Evolutionary conservation across 2,113 vertebrate genomes (phyloP).

Genomic region (Myotis davidii): DNA sequence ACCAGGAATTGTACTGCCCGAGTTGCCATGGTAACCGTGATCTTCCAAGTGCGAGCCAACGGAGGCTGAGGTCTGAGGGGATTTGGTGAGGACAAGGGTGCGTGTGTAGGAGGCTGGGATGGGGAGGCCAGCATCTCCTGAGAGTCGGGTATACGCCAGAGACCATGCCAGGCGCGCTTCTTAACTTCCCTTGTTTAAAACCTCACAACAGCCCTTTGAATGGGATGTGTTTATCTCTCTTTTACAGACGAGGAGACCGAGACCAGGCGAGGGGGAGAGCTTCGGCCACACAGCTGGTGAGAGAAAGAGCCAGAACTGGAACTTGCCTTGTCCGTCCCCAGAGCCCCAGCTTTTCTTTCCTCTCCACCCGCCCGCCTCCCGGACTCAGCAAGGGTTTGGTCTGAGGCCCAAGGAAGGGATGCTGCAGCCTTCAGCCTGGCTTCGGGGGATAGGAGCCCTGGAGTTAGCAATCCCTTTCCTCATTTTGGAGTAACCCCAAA

Average conservation of each 20-base stretch:
- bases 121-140: fast-evolving
- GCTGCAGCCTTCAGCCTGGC: neutral
- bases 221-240: neutral
- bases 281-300: neutral
- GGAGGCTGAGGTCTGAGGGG: conserved; percentile 11
- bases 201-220: fast-evolving
- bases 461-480: neutral
- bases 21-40: conserved; percentile 67
- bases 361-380: fast-evolving
- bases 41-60: neutral
- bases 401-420: too few relatives aligned
- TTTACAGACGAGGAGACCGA: conserved; percentile 26
- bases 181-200: neutral
- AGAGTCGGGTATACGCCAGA: fast-evolving
- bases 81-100: neutral
- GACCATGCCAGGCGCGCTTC: fast-evolving
- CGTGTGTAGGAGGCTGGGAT: fast-evolving
- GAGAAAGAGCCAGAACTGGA: neutral
- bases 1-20: neutral
- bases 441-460: fast-evolving
- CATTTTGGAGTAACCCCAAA: neutral
- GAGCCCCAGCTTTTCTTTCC: neutral
- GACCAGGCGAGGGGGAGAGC: neutral
- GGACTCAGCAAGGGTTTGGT: neutral
- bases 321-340: neutral